Evolutionary conservation across 1,140 invertebrate genomes (phyloP), one percentile per base, ranked within the genome.

Genomic region (Drosophila tristis): DNA sequence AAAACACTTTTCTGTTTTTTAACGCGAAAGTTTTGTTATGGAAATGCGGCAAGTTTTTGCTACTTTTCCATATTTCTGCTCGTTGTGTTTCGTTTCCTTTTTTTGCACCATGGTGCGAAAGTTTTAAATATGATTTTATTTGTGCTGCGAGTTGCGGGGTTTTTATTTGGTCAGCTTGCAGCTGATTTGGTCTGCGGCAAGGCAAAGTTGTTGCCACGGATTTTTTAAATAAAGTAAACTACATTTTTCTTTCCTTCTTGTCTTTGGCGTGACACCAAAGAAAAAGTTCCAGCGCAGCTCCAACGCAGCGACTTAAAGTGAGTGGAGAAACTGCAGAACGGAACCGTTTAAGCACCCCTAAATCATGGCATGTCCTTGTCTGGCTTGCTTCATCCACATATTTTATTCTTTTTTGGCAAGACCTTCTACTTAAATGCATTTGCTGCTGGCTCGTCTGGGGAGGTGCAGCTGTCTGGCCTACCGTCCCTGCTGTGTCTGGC

Each of bases 71-170:
- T 71, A 70, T 67, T 71, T 59, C 62, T 53, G 60, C 48, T 54
- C 43, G 13, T 50, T 58, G 5, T 29, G n/a, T 42, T 16, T 48
- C 13, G 16, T 29, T 61, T 55, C 44, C 57, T 63, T 51, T 53
- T 58, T 57, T 58, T 75, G 45, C 29, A 77, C 49, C 63, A 44
- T 75, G 65, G 74, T 80, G 62, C 58, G 78, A 86, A 86, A 86
- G 70, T 86, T 86, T 86, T 86, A 87, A 86, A 86, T 86, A 86
- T 87, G 82, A 86, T 86, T 86, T 86, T 86, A 86, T 86, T 86
- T 82, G 70, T 60, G 59, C 51, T 53, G 81, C 65, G 75, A 87
- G 78, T 82, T 87, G 78, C 58, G 74, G 58, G 45, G 59, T 77
- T 70, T 77, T 87, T 78, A 78, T 86, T 82, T 86, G 82, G 71